Base-by-base conservation (phyloP, 2,113 vertebrate species). In the Fregata magnificens region DNA sequence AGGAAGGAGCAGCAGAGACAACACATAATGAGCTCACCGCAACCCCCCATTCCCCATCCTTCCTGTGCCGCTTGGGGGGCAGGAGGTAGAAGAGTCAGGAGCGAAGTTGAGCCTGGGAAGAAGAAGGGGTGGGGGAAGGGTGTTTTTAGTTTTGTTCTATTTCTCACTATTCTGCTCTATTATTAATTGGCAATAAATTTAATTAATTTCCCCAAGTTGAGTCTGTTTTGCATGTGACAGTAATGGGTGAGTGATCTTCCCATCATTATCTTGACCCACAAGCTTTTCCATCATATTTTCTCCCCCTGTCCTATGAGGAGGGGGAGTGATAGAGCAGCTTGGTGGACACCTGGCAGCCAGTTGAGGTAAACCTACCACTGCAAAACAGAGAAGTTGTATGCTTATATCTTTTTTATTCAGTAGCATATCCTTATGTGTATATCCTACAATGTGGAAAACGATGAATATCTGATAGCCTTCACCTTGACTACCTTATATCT, bases 1-100 rank as follows among this genome's bases (percentile, higher is more conserved):
- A 34, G 38, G 50, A 80, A 71, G 56, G 10, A 86, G 4, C 0
- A 0, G 47, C 73, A 77, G 62, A 76, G 31, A 45, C 31, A 66
- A 52, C 1, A 1, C 11, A 8, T 52, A 17, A 38, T 29, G 17
- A 72, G 10, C 21, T 80, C 29, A n/a, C 6, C 1, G 14, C n/a
- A 71, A 34, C 21, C 5, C 16, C 26, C 14, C 8, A 13, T 59
- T 78, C 14, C 10, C 26, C 24, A 11, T 63, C n/a, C 34, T 70
- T 6, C 7, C 25, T 50, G 24, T 7, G 2, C 24, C 28, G 19
- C 34, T 49, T 73, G 1, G 1, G 1, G 7, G 10, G 20, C 16
- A 70, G 13, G 19, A 47, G 3, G 15, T 44, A 58, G 36, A 69
- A 62, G 12, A n/a, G 7, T 53, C 31, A 32, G 70, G 45, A 83